Evolutionary conservation across 1,140 invertebrate species (phyloP), one percentile per base, ranked within the genome.

Genomic region (Paracyclopina nana): DNA sequence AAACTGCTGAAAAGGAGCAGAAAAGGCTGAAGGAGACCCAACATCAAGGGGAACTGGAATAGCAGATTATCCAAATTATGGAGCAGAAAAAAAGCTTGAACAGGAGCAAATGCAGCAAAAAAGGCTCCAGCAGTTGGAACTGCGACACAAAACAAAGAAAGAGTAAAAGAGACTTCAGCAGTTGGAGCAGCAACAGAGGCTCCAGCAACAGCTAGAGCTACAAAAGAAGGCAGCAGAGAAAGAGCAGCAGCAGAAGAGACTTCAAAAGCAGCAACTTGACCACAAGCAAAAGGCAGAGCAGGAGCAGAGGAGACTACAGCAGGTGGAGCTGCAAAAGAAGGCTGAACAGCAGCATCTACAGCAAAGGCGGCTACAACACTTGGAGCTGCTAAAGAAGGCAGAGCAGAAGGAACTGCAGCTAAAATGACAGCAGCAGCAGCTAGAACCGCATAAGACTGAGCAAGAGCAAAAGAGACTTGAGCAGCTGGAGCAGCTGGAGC

Each of bases 181-280:
- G 24, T 22, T 20, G 4, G 42, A 44, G 24, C 40, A 42, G 18
- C 8, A 42, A 42, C 9, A 16, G 8, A 8, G 18, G 18, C 9
- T 8, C 8, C 40, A 42, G 18, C 40, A 42, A 42, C n/a, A n/a
- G n/a, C n/a, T n/a, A n/a, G n/a, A n/a, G n/a, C n/a, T n/a, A 18
- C 16, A 44, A 22, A 12, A 44, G 12, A 12, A 38, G 14, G 5
- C 20, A 3, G 20, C n/a, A 38, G 2, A 20, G 34, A 38, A 44
- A 44, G 14, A 25, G n/a, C 42, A 44, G 24, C 14, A 25, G 22
- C 45, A 48, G 27, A 11, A 27, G 25, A 16, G 18, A 14, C 8
- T 48, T 4, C 27, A 29, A 48, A 27, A 48, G 27, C 45, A 48
- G 27, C 20, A 48, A 27, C 26, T 14, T 8, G 45, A 48, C 12